Conservation (phyloP, 1,140 invertebrate genomes). For the Colletes gigas region DNA sequence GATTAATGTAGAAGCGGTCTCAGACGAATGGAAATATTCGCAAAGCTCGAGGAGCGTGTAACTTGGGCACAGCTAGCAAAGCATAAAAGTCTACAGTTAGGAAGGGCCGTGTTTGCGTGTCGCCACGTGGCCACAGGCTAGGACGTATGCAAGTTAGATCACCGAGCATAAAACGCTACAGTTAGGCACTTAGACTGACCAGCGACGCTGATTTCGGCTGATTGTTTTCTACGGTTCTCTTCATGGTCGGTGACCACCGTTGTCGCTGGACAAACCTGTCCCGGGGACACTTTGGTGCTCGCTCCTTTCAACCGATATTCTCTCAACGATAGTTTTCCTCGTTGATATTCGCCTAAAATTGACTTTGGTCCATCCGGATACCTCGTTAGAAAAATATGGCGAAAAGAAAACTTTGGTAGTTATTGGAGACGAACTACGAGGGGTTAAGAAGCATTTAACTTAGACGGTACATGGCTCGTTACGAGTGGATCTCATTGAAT, state of each 20-base stretch:
- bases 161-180: slow-evolving; percentile 59
- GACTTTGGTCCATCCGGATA: too few species aligned
- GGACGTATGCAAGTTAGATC: slow-evolving; percentile 34
- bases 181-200: slow-evolving; percentile 57
- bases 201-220: slow-evolving; percentile 51
- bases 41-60: too few species aligned
- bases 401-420: too few species aligned
- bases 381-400: too few species aligned
- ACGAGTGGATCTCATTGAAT: too few species aligned
- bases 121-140: slow-evolving; percentile 20
- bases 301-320: not conserved
- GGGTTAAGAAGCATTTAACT: too few species aligned
- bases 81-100: slow-evolving; percentile 50
- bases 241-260: slow-evolving; percentile 39
- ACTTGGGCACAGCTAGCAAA: slow-evolving; percentile 17
- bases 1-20: too few species aligned
- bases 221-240: slow-evolving; percentile 43
- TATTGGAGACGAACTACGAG: too few species aligned
- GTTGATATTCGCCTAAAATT: not conserved
- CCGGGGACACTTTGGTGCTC: not conserved
- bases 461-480: too few species aligned
- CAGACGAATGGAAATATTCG: too few species aligned
- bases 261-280: slow-evolving; percentile 27
- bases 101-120: slow-evolving; percentile 40
- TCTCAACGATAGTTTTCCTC: not conserved